Conservation (phyloP, 2,797 vertebrate species). For the Gymnoscopelus braueri region DNA sequence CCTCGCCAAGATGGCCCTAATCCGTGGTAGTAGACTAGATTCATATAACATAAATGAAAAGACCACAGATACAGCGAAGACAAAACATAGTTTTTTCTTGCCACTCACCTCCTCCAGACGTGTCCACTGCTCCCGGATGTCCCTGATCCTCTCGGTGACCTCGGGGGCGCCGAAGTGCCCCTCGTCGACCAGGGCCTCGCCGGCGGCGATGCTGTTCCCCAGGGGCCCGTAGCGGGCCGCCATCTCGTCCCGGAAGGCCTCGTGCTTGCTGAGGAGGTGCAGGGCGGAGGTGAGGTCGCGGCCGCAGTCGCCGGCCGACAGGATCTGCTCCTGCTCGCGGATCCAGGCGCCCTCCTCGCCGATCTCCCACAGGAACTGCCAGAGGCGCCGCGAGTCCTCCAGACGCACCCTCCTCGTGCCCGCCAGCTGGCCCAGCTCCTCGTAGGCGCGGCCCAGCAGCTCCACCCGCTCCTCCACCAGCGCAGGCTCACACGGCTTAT, state of each 20-base stretch:
- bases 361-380: slow-evolving; percentile 95
- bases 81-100: too few species aligned
- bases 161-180: slow-evolving; percentile 85
- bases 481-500: slow-evolving; percentile 92
- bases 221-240: slow-evolving; percentile 89
- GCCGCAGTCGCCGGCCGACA: slow-evolving; percentile 89
- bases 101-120: slow-evolving; percentile 83
- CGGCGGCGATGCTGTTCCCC: slow-evolving; percentile 85
- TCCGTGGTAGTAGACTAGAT: too few species aligned
- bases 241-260: slow-evolving; percentile 92
- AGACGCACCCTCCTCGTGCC: slow-evolving; percentile 79
- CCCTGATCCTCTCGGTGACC: slow-evolving; percentile 83
- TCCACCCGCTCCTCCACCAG: slow-evolving; percentile 87
- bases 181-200: slow-evolving; percentile 84
- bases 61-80: too few species aligned
- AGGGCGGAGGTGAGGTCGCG: slow-evolving; percentile 89
- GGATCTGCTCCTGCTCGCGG: slow-evolving; percentile 92
- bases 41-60: too few species aligned
- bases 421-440: slow-evolving; percentile 86
- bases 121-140: slow-evolving; percentile 81
- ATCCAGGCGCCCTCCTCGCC: slow-evolving; percentile 95
- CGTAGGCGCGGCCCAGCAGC: slow-evolving; percentile 85
- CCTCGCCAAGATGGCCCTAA: too few species aligned
- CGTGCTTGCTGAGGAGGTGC: slow-evolving; percentile 91
- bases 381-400: slow-evolving; percentile 90